A percentile compares a stretch with the other conserved stretches of the same genome.
phyloP scores from a whole-genome alignment of 64 coral and sea anemone species.

The Hydrozoanthus tunicans region DNA sequence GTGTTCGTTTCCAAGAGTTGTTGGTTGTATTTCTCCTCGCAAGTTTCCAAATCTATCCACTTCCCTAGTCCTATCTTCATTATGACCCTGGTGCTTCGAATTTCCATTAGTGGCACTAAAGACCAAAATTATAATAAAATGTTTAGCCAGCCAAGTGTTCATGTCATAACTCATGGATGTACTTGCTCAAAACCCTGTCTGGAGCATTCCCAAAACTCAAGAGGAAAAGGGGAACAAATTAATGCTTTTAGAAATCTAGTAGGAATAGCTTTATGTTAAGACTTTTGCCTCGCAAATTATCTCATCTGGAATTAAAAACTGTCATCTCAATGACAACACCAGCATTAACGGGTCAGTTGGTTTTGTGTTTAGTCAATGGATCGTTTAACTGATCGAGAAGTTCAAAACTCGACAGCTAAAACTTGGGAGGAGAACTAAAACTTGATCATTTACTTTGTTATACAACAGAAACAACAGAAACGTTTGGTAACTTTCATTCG shows the following conservation, averaged over 20 bases:
- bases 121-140: not conserved
- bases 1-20: not conserved
- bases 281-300: conserved; percentile 8
- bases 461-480: no score
- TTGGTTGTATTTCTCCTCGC: not conserved
- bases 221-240: not conserved
- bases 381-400: conserved; percentile 18
- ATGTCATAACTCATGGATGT: conserved; percentile 30
- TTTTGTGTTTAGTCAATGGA: conserved; percentile 4
- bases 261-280: not conserved
- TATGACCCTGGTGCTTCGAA: not conserved
- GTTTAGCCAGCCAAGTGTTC: not conserved
- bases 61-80: not conserved
- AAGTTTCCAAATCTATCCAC: not conserved
- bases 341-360: conserved; percentile 42
- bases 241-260: not conserved
- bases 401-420: not conserved
- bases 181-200: not conserved
- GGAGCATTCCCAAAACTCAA: not conserved
- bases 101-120: not conserved
- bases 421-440: no score
- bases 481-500: no score
- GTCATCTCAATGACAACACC: conserved; percentile 50
- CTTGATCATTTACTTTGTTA: no score
- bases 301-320: conserved; percentile 22